These are phyloP conservation scores for Plectropomus leopardus DNA, from an alignment of 2,113 vertebrate species.

Conservation along the genomic window DNA sequence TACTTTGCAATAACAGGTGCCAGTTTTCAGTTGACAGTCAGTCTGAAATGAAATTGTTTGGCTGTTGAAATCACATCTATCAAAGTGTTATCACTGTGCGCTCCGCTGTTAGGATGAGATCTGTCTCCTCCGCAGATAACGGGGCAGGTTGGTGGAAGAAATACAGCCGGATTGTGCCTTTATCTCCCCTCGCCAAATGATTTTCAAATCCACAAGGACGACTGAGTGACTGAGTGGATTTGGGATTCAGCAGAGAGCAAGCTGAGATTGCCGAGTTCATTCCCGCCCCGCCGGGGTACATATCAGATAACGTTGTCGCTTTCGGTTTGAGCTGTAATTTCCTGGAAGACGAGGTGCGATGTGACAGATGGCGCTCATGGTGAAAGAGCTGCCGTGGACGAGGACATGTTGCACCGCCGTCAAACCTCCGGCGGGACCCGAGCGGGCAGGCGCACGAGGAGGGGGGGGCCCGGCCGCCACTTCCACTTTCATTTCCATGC, in stretches of 20 bases:
- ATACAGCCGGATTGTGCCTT: not conserved
- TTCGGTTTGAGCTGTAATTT: constrained; percentile 63
- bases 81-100: not conserved
- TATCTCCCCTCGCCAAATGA: constrained; percentile 38
- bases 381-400: constrained; percentile 52
- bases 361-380: constrained; percentile 71
- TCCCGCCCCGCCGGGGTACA: constrained; percentile 24
- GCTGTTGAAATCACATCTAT: constrained; percentile 17
- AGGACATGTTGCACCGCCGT: constrained; percentile 48
- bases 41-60: not conserved
- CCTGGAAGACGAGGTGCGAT: constrained; percentile 66
- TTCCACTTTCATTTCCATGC: not conserved
- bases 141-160: constrained; percentile 18
- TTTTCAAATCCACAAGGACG: constrained; percentile 45
- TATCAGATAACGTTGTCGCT: constrained; percentile 65
- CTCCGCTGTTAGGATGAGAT: constrained; percentile 2
- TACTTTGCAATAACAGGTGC: not conserved
- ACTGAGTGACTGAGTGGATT: constrained; percentile 36
- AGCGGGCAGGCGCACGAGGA: not conserved
- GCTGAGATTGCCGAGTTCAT: constrained; percentile 45
- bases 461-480: not conserved
- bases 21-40: too few species aligned
- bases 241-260: constrained; percentile 38
- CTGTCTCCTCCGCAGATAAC: constrained; percentile 12
- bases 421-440: constrained; percentile 10